Conservation (phyloP, 2,888 invertebrate species). For the Sceliomorpha sp. region DNA sequence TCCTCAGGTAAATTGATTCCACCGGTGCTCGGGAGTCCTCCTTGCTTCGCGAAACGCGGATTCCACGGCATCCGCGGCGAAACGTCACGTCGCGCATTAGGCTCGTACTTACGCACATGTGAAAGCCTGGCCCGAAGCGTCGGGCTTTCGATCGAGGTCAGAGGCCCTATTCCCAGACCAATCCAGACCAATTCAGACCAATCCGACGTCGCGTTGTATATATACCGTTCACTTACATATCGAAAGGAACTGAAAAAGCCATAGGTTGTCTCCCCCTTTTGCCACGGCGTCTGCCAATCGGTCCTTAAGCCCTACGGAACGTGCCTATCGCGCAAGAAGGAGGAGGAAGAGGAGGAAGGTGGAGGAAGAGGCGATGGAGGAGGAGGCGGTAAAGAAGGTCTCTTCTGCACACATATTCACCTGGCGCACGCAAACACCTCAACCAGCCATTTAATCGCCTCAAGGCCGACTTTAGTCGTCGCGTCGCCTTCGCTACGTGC, state of each 20-base stretch:
- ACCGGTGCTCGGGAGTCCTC: too few relatives aligned
- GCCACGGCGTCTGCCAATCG: constrained; percentile 62
- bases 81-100: too few relatives aligned
- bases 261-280: constrained; percentile 46
- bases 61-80: too few relatives aligned
- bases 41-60: too few relatives aligned
- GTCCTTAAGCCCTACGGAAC: constrained; percentile 64
- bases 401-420: constrained; percentile 57
- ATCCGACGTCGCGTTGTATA: constrained; percentile 20
- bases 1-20: too few relatives aligned
- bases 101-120: too few relatives aligned
- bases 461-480: constrained; percentile 66
- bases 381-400: constrained; percentile 36
- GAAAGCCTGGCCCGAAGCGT: constrained; percentile 4
- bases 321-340: constrained; percentile 62
- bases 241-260: too few relatives aligned
- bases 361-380: background rate
- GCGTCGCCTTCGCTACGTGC: constrained; percentile 54
- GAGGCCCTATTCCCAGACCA: constrained; percentile 24
- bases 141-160: constrained; percentile 24
- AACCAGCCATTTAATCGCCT: constrained; percentile 68
- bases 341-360: constrained; percentile 11
- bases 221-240: constrained; percentile 15
- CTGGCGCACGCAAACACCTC: constrained; percentile 59
- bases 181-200: constrained; percentile 20